These are phyloP conservation scores for Bombus soroeensis DNA, from an alignment of 1,140 invertebrate genomes.

Conservation along the genomic window DNA sequence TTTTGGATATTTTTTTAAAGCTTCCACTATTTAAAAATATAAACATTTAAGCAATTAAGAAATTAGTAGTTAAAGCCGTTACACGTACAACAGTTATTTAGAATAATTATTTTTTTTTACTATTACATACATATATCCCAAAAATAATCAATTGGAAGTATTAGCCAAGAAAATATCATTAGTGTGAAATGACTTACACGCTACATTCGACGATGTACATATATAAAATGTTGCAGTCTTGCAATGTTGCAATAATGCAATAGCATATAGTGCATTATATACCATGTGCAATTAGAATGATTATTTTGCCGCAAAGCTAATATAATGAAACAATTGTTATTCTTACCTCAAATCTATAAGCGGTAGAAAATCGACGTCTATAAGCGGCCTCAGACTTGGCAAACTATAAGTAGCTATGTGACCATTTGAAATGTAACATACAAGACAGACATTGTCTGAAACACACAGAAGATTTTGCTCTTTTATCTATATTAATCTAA, in stretches of 20 bases:
- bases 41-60: neutral
- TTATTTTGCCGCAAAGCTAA: constrained; percentile 51
- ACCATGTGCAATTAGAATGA: constrained; percentile 57
- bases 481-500: neutral
- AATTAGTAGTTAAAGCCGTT: neutral
- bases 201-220: constrained; percentile 18
- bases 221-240: constrained; percentile 43
- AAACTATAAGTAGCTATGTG: constrained; percentile 96
- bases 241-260: constrained; percentile 47
- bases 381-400: constrained; percentile 94
- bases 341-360: constrained; percentile 95
- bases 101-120: neutral
- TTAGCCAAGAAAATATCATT: neutral
- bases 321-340: constrained; percentile 32
- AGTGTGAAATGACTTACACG: neutral
- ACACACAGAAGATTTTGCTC: constrained; percentile 34
- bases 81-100: neutral
- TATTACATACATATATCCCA: neutral
- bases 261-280: constrained; percentile 58
- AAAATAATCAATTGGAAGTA: neutral
- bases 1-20: neutral
- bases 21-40: neutral
- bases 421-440: constrained; percentile 96
- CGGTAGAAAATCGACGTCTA: constrained; percentile 97
- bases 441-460: constrained; percentile 96